A percentile compares a stretch with the other conserved stretches of the same genome.
Conservation (phyloP, 2,888 invertebrate species). For the Nephrocerus scutellatus region DNA sequence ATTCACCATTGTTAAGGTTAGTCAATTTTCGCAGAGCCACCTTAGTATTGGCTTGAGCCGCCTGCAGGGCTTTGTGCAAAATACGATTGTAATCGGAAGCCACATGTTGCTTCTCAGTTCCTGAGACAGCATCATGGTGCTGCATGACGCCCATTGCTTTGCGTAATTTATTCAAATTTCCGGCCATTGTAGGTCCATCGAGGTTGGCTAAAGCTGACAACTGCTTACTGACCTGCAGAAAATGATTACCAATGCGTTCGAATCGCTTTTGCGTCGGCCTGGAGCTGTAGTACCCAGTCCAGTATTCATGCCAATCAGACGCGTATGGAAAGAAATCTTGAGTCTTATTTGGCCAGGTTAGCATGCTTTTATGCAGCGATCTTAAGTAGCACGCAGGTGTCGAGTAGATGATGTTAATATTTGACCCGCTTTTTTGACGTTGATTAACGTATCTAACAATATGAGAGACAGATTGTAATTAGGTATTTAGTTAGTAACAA, state of each 20-base stretch:
- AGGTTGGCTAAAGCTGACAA: slow-evolving; percentile 54
- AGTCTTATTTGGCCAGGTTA: slow-evolving; percentile 61
- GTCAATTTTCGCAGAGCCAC: slow-evolving; percentile 32
- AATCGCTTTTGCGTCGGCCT: slow-evolving; percentile 73
- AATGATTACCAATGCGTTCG: slow-evolving; percentile 67
- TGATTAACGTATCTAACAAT: slow-evolving; percentile 42
- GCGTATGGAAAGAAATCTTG: slow-evolving; percentile 93
- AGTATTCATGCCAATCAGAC: slow-evolving; percentile 75
- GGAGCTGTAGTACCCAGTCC: slow-evolving; percentile 90
- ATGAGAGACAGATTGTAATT: no score
- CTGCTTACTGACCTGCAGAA: slow-evolving; percentile 70
- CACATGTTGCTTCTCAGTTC: slow-evolving; percentile 80
- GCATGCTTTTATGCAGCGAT: slow-evolving; percentile 61
- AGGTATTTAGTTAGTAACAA: not conserved
- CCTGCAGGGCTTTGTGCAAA: slow-evolving; percentile 60
- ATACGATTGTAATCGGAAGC: slow-evolving; percentile 79
- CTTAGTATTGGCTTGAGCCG: slow-evolving; percentile 47
- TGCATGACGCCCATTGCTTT: slow-evolving; percentile 60
- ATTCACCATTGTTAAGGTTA: slow-evolving; percentile 34
- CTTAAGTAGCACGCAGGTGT: slow-evolving; percentile 81
- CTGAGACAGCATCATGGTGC: slow-evolving; percentile 83
- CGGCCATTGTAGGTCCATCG: slow-evolving; percentile 14
- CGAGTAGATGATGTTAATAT: slow-evolving; percentile 74
- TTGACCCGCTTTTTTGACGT: slow-evolving; percentile 50
- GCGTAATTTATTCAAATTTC: slow-evolving; percentile 57